phyloP scores from a whole-genome alignment of 2,113 vertebrate genomes.

The Engystomops pustulosus region DNA sequence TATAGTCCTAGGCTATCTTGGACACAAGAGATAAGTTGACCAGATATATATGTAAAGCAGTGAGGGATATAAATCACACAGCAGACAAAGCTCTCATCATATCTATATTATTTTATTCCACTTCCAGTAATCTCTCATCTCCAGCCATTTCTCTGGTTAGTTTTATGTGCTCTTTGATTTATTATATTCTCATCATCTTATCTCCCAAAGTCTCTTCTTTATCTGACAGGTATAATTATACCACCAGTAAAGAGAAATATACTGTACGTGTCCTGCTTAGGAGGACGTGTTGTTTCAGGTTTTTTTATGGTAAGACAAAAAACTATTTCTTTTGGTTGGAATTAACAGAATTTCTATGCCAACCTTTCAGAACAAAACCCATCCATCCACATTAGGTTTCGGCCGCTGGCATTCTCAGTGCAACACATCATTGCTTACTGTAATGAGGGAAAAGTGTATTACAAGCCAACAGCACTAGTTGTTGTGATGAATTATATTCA shows the following conservation, averaged over 20 bases:
- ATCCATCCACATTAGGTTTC: neutral
- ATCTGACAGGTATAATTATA: slow-evolving; percentile 20
- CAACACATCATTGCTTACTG: neutral
- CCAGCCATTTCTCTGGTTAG: neutral
- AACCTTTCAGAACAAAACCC: neutral
- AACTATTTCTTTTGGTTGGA: neutral
- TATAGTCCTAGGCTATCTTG: no score
- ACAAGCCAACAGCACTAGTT: neutral
- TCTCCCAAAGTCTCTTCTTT: neutral
- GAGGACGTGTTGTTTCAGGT: neutral
- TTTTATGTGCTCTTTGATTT: neutral
- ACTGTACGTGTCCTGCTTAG: neutral
- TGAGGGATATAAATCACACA: neutral
- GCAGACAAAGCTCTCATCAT: no score
- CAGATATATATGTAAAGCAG: neutral
- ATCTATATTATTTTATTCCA: neutral
- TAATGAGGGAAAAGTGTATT: neutral
- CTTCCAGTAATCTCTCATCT: slow-evolving; percentile 12
- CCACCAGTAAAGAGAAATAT: neutral
- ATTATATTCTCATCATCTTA: neutral
- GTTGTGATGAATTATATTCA: neutral
- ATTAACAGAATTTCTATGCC: neutral
- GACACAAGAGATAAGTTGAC: no score
- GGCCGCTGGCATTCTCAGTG: neutral
- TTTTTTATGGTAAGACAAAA: neutral